Percentiles rank a stretch among this genome's conserved stretches.
Evolutionary conservation across 2,888 invertebrate species (phyloP).

Genomic region (Tortrix viridana): DNA sequence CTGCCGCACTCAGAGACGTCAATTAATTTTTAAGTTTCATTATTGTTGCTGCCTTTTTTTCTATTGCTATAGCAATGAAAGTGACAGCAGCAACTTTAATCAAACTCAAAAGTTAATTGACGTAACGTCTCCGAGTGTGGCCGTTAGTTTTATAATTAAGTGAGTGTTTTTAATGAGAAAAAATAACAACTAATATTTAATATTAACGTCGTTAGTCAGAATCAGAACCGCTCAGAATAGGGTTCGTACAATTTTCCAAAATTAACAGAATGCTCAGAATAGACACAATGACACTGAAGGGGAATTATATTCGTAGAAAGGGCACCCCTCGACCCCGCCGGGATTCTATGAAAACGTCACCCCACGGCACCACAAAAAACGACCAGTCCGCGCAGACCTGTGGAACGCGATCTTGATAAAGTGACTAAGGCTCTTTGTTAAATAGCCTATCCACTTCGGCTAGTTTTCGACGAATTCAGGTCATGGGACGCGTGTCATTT

Average conservation of each 20-base stretch:
- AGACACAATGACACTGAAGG: conserved; percentile 23
- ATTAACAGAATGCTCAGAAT: conserved; percentile 10
- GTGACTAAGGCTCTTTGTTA: neutral
- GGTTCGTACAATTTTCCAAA: neutral
- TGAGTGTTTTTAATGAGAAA: too few species aligned
- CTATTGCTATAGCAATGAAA: too few species aligned
- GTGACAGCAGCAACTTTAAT: too few species aligned
- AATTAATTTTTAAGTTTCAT: too few species aligned
- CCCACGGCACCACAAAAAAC: conserved; percentile 21
- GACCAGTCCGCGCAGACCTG: neutral
- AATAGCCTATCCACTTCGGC: neutral
- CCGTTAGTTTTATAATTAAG: too few species aligned
- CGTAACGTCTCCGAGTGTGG: too few species aligned
- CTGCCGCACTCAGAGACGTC: too few species aligned
- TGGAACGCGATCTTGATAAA: neutral
- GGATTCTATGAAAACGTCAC: conserved; percentile 32
- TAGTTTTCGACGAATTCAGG: conserved; percentile 36
- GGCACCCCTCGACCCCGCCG: conserved; percentile 32
- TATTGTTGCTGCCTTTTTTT: too few species aligned
- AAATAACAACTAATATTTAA: too few species aligned
- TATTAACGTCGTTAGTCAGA: too few species aligned
- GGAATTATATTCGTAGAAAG: conserved; percentile 36
- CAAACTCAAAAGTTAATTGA: too few species aligned
- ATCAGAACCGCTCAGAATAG: neutral
- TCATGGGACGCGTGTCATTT: conserved; percentile 29